Base-by-base conservation (phyloP, 2,888 invertebrate genomes). In the Sinelater perroti region DNA sequence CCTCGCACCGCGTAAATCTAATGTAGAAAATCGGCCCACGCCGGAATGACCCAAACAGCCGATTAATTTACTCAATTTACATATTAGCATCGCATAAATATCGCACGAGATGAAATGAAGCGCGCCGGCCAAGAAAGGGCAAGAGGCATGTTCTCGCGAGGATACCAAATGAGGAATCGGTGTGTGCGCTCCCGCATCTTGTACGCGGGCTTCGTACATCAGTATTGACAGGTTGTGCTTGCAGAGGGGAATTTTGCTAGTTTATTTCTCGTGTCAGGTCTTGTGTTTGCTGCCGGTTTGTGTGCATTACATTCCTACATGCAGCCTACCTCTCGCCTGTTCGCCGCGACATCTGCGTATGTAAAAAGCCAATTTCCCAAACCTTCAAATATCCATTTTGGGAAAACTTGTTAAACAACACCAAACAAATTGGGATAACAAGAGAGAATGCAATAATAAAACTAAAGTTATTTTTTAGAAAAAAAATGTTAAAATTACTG, bases 1-100 rank as follows among this genome's bases (percentile, higher is more conserved):
- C 55, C 47, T 62, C 42, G 59, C 52, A 61, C 58, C 53, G 62
- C 61, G 63, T 66, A 66, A 65, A 67, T 66, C 65, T 63, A 67
- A 64, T 66, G 56, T 53, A 63, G 61, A 67, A 68, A 65, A 50
- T 44, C 64, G 65, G 62, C 70, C 70, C 64, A 69, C 70, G 67
- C 69, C 57, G 59, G 51, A 42, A 60, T 63, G 64, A 65, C 62
- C 63, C 63, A 61, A 61, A 65, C 65, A 67, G 64, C 64, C 66
- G 65, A 71, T 70, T 71, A 71, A 71, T 70, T 53, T 70, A 67
- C 66, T 60, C 65, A 71, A 71, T 70, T 70, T 71, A 66, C 70
- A 72, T 72, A 71, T 70, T 71, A 70, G 67, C 70, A 70, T 69
- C 49, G 54, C 45, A 58, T 58, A 58, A 58, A 70, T 66, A 70